Evolutionary conservation across 1,140 invertebrate genomes (phyloP).

Genomic region (Achatina immaculata): DNA sequence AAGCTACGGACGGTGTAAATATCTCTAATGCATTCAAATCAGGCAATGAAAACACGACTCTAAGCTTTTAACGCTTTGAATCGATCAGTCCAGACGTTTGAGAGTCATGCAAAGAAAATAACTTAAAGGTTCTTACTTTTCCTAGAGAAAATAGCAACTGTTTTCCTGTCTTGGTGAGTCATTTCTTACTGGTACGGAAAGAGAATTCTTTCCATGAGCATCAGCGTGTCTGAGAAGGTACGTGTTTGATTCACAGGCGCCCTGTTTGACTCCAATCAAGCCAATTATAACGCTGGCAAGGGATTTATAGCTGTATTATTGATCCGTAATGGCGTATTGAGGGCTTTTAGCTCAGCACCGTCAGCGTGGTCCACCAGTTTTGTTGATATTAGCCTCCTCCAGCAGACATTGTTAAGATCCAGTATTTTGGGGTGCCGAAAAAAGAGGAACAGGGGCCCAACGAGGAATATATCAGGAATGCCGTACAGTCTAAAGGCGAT

Average conservation of each 20-base stretch:
- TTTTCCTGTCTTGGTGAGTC: conserved; percentile 12
- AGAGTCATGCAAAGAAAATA: background rate
- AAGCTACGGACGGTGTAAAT: conserved; percentile 14
- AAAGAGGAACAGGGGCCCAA: background rate
- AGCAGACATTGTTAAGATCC: background rate
- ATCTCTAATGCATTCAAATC: conserved; percentile 35
- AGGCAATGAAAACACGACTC: conserved; percentile 30
- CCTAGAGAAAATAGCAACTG: conserved; percentile 13
- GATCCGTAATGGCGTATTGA: conserved; percentile 12
- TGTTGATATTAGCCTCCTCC: conserved; percentile 19
- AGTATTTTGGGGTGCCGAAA: too few relatives aligned
- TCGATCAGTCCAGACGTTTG: conserved; percentile 6
- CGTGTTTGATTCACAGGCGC: conserved; percentile 3
- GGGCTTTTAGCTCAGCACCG: background rate
- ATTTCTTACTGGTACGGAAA: background rate
- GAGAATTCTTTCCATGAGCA: background rate
- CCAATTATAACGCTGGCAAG: conserved; percentile 13
- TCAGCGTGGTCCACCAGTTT: background rate
- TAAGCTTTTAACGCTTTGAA: background rate
- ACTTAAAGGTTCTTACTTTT: conserved; percentile 1
- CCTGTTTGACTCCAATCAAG: background rate
- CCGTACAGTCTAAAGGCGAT: too few relatives aligned
- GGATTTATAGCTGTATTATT: conserved; percentile 10
- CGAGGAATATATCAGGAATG: background rate
- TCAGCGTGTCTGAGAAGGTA: conserved; percentile 4